phyloP scores from a whole-genome alignment of 1,140 invertebrate genomes.

The Cylas formicarius region DNA sequence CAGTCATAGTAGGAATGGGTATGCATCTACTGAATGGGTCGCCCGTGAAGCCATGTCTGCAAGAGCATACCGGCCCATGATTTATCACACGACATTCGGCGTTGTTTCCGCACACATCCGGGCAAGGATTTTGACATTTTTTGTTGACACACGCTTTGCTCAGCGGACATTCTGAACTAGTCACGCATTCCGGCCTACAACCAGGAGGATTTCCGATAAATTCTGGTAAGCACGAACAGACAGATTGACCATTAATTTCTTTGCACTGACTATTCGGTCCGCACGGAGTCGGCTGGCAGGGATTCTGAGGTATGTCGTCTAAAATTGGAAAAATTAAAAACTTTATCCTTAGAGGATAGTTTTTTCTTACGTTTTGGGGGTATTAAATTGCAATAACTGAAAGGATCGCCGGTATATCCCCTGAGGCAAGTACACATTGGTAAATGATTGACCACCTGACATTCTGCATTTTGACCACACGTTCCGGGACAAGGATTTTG shows the following conservation, averaged over 20 bases:
- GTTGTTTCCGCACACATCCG: constrained; percentile 61
- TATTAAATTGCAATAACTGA: constrained; percentile 46
- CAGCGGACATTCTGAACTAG: constrained; percentile 60
- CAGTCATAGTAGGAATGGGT: constrained; percentile 37
- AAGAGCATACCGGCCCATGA: constrained; percentile 61
- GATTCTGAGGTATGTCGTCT: constrained; percentile 42
- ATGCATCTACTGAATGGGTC: constrained; percentile 59
- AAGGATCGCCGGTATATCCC: constrained; percentile 57
- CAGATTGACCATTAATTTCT: constrained; percentile 54
- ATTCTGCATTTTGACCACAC: constrained; percentile 56
- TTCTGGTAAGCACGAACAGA: constrained; percentile 58
- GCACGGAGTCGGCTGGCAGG: constrained; percentile 72
- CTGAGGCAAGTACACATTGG: constrained; percentile 50
- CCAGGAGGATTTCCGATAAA: constrained; percentile 64
- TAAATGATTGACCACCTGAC: constrained; percentile 53
- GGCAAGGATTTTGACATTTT: constrained; percentile 62
- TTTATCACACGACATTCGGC: constrained; percentile 62
- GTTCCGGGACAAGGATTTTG: constrained; percentile 59
- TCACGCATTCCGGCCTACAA: constrained; percentile 64
- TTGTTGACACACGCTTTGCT: constrained; percentile 58
- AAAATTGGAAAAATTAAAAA: constrained; percentile 28
- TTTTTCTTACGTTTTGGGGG: constrained; percentile 38
- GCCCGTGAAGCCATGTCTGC: constrained; percentile 58
- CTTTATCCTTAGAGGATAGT: too few species aligned
- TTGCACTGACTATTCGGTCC: constrained; percentile 72